phyloP scores from a whole-genome alignment of 2,113 vertebrate species.

The Coracopsis vasa region DNA sequence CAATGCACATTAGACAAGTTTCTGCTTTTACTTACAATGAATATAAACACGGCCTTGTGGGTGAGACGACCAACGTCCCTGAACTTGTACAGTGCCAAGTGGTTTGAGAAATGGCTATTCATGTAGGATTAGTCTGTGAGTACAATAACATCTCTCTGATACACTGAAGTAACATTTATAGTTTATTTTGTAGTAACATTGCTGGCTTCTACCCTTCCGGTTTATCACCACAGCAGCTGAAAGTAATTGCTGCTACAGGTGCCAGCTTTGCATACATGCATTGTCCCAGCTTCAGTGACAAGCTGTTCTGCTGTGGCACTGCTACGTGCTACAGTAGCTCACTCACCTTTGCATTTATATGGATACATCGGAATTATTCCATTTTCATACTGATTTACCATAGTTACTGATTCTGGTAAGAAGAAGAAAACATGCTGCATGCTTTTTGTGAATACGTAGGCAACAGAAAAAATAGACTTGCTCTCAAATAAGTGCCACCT shows the following conservation, averaged over 20 bases:
- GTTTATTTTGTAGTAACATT: background rate
- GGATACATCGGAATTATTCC: background rate
- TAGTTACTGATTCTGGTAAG: no score
- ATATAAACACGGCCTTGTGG: rapidly evolving
- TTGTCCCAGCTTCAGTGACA: background rate
- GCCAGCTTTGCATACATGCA: rapidly evolving
- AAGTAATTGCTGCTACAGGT: background rate
- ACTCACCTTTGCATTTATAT: rapidly evolving
- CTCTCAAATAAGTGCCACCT: background rate
- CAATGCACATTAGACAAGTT: background rate
- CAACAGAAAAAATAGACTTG: background rate
- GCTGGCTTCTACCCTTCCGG: background rate
- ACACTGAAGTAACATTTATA: background rate
- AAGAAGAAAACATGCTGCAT: rapidly evolving
- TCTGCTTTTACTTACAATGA: background rate
- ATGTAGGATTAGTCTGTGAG: background rate
- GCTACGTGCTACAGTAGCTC: rapidly evolving
- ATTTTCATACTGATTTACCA: rapidly evolving
- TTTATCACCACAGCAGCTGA: background rate
- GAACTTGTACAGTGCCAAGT: background rate
- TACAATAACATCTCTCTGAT: background rate
- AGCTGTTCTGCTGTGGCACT: background rate
- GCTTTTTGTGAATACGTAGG: background rate
- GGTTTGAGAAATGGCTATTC: background rate
- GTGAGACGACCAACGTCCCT: background rate